phyloP scores from a whole-genome alignment of 2,888 invertebrate species.

The Synergus itoensis region DNA sequence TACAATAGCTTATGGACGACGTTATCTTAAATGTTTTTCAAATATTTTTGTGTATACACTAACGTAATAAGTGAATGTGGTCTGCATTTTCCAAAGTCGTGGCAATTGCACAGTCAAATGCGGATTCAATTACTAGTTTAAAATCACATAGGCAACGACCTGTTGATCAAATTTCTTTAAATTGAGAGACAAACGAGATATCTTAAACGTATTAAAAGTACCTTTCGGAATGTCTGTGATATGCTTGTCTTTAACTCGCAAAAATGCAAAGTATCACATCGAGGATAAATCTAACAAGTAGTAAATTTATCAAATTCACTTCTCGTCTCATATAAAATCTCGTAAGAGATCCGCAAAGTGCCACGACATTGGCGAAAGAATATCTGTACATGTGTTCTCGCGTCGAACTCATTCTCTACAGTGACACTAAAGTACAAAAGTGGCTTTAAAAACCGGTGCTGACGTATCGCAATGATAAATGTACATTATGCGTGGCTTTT shows the following conservation, averaged over 20 bases:
- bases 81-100: conserved; percentile 34
- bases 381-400: conserved; percentile 49
- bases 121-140: conserved; percentile 11
- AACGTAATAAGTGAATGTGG: conserved; percentile 23
- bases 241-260: conserved; percentile 29
- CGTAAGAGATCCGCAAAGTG: conserved; percentile 42
- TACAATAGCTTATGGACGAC: conserved; percentile 10
- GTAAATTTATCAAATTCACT: conserved; percentile 8
- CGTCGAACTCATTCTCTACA: conserved; percentile 24
- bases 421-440: conserved; percentile 37
- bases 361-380: conserved; percentile 51
- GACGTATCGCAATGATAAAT: conserved; percentile 38
- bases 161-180: background rate
- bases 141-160: background rate
- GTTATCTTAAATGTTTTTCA: background rate
- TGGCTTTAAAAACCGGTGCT: conserved; percentile 37
- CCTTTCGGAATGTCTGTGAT: conserved; percentile 37
- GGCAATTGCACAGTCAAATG: conserved; percentile 23
- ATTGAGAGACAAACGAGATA: background rate
- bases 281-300: background rate
- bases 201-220: background rate
- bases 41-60: background rate
- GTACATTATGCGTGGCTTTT: conserved; percentile 35
- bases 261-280: conserved; percentile 40
- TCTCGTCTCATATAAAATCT: background rate